phyloP scores from a whole-genome alignment of 2,113 vertebrate species.

The Ahaetulla prasina region DNA sequence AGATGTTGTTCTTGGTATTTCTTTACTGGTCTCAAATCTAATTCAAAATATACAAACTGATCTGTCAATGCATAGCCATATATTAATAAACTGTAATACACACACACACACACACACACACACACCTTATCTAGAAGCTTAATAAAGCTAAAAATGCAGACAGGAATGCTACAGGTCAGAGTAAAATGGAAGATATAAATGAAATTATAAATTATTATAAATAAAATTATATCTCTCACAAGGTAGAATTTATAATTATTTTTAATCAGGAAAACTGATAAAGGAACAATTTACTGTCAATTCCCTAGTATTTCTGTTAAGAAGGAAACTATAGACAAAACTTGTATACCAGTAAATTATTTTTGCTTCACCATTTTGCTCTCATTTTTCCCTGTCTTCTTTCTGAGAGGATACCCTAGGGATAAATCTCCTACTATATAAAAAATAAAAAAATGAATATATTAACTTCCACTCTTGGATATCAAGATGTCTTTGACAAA shows the following conservation, averaged over 20 bases:
- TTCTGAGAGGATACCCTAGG: not conserved
- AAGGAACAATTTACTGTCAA: not conserved
- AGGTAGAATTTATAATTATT: not conserved
- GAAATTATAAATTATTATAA: not conserved
- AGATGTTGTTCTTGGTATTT: not conserved
- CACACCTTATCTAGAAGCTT: not conserved
- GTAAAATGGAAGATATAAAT: not conserved
- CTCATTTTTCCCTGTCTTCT: not conserved
- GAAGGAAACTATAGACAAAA: too few species aligned
- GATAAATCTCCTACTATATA: not conserved
- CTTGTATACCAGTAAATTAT: not conserved
- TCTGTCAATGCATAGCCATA: not conserved
- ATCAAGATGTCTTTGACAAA: not conserved
- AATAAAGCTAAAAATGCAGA: not conserved
- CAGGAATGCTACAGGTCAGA: not conserved
- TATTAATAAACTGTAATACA: not conserved
- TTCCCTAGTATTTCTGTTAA: not conserved
- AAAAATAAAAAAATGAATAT: not conserved
- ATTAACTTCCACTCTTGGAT: not conserved
- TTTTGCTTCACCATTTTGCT: not conserved
- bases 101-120: not conserved
- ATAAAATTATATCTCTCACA: not conserved
- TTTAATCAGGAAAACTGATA: not conserved
- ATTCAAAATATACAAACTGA: not conserved
- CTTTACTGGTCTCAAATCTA: not conserved